Percentiles rank a stretch among this genome's conserved stretches.
Conservation (phyloP, 2,888 invertebrate species). For the Plusia festucae region DNA sequence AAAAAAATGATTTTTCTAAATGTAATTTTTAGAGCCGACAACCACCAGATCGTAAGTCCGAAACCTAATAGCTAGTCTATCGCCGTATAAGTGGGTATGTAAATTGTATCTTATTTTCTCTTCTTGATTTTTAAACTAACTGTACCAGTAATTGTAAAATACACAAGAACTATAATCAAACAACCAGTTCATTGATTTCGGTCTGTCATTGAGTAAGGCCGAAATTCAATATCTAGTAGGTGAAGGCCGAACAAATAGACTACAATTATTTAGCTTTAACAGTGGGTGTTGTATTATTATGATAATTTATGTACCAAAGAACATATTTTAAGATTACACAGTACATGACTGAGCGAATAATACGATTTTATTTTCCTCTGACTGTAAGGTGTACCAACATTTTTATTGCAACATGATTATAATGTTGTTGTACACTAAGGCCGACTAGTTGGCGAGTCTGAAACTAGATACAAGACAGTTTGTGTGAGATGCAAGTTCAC, state of each 20-base stretch:
- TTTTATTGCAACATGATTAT: not conserved
- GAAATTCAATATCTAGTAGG: constrained; percentile 70
- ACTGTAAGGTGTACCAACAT: not conserved
- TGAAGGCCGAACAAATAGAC: constrained; percentile 59
- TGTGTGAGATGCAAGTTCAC: no score
- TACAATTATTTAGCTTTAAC: constrained; percentile 43
- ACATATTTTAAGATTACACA: constrained; percentile 23
- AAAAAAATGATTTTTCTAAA: no score
- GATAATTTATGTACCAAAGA: constrained; percentile 35
- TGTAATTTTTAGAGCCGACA: no score
- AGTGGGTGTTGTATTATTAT: constrained; percentile 31
- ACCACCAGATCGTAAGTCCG: no score
- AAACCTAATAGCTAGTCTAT: no score
- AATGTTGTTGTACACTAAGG: no score
- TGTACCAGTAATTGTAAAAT: not conserved
- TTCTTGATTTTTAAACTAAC: no score
- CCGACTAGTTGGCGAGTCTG: no score
- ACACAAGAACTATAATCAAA: constrained; percentile 5
- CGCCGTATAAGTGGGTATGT: no score
- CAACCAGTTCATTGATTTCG: constrained; percentile 24
- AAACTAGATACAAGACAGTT: no score
- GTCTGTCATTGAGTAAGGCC: constrained; percentile 54
- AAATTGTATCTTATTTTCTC: no score
- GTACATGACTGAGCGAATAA: constrained; percentile 2
- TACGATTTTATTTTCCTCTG: not conserved